phyloP scores from a whole-genome alignment of 2,113 vertebrate genomes.

The Scatophagus argus region DNA sequence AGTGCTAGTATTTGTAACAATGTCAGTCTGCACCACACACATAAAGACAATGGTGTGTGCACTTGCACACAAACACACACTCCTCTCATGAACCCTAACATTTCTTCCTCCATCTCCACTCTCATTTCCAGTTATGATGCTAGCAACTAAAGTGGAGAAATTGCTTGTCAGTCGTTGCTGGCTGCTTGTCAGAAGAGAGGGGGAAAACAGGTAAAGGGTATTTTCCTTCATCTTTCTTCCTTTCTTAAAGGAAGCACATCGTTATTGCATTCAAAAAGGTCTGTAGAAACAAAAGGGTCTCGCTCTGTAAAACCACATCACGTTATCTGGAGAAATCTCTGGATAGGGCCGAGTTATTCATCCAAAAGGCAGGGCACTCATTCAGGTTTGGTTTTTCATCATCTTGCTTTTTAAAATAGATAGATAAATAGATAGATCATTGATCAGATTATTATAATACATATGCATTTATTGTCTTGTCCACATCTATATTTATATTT shows the following conservation, averaged over 20 bases:
- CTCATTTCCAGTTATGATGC: conserved; percentile 26
- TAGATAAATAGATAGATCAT: too few species aligned
- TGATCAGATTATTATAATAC: neutral
- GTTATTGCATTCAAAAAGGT: conserved; percentile 63
- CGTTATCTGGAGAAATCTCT: conserved; percentile 26
- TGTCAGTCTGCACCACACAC: neutral
- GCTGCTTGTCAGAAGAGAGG: conserved; percentile 46
- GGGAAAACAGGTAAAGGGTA: conserved; percentile 23
- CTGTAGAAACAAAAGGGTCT: conserved; percentile 55
- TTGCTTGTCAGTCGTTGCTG: conserved; percentile 49
- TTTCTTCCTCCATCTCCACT: conserved; percentile 13
- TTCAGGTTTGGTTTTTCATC: conserved; percentile 11
- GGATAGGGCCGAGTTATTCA: conserved; percentile 22
- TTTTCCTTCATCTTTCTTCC: conserved; percentile 57
- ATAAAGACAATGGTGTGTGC: neutral
- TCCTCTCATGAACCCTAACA: conserved; percentile 10
- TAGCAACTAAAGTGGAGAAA: conserved; percentile 20
- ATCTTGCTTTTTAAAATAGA: conserved; percentile 11
- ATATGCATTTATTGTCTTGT: conserved; percentile 1
- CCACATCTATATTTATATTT: neutral
- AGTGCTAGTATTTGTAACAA: neutral
- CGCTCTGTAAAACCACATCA: conserved; percentile 41
- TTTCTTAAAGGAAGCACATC: conserved; percentile 57
- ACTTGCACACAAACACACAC: neutral
- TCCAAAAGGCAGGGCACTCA: conserved; percentile 25